Conservation (phyloP, 2,888 invertebrate species). For the Leptopterna dolabrata region DNA sequence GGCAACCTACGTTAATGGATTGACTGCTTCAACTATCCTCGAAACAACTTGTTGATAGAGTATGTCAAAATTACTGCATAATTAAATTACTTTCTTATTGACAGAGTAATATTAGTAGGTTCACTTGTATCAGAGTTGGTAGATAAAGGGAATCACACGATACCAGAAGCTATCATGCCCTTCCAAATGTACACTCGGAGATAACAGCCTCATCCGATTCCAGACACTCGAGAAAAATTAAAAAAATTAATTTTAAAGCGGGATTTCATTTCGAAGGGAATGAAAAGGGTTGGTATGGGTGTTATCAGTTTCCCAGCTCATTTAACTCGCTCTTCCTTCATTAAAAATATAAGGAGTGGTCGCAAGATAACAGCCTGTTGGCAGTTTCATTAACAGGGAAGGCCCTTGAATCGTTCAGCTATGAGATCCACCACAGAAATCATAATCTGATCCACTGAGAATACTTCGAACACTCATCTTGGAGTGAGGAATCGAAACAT, state of each 20-base stretch:
- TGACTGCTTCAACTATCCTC: too few relatives aligned
- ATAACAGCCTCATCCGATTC: neutral
- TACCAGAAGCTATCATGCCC: too few relatives aligned
- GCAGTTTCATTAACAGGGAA: neutral
- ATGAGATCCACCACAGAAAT: neutral
- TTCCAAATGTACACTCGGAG: too few relatives aligned
- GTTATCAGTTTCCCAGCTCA: neutral
- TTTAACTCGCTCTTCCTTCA: neutral
- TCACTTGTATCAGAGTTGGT: too few relatives aligned
- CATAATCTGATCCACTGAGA: neutral
- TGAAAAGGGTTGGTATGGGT: neutral
- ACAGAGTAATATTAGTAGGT: too few relatives aligned
- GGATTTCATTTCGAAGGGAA: neutral
- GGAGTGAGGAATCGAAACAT: neutral
- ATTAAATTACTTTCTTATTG: neutral
- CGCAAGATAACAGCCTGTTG: neutral
- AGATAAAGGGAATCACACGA: too few relatives aligned
- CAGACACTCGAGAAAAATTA: neutral
- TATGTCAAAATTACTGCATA: too few relatives aligned
- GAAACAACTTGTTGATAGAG: too few relatives aligned
- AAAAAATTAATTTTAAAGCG: too few relatives aligned
- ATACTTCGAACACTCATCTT: neutral
- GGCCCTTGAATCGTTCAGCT: neutral
- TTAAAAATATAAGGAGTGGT: neutral
- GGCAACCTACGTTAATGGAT: too few relatives aligned